These are phyloP conservation scores for Rosalia funebris DNA, from an alignment of 2,888 invertebrate species.

Conservation along the genomic window DNA sequence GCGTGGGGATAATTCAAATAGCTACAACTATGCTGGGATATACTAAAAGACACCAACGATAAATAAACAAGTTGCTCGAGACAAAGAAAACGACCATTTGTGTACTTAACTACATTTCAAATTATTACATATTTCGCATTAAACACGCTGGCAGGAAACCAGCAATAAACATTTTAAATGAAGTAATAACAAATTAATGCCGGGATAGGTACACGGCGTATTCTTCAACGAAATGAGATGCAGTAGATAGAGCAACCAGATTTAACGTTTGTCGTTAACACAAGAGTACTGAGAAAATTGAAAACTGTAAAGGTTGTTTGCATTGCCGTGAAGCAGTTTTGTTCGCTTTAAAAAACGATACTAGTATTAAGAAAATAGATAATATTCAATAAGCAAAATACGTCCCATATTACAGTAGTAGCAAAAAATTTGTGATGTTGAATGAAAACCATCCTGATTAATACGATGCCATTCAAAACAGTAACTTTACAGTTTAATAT, in stretches of 20 bases:
- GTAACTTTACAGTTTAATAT: too few relatives aligned
- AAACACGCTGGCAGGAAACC: neutral
- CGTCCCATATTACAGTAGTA: too few relatives aligned
- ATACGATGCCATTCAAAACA: too few relatives aligned
- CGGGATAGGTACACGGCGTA: neutral
- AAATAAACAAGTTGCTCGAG: neutral
- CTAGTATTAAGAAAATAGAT: too few relatives aligned
- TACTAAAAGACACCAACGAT: too few relatives aligned
- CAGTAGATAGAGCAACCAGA: constrained; percentile 14
- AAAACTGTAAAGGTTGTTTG: neutral
- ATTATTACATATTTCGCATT: constrained; percentile 5
- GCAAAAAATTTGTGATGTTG: too few relatives aligned
- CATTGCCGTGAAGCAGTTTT: constrained; percentile 5
- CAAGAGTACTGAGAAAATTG: neutral
- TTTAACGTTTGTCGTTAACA: neutral
- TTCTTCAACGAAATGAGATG: neutral
- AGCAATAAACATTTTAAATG: neutral
- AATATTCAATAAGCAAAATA: too few relatives aligned
- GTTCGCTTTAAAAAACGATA: neutral
- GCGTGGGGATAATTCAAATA: too few relatives aligned
- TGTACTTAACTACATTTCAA: constrained; percentile 5
- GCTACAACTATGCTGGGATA: too few relatives aligned
- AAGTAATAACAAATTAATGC: constrained; percentile 1
- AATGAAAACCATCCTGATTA: too few relatives aligned
- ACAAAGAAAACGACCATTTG: neutral